Conservation (phyloP, 2,888 invertebrate genomes). For the Aproaerema taeniolella region DNA sequence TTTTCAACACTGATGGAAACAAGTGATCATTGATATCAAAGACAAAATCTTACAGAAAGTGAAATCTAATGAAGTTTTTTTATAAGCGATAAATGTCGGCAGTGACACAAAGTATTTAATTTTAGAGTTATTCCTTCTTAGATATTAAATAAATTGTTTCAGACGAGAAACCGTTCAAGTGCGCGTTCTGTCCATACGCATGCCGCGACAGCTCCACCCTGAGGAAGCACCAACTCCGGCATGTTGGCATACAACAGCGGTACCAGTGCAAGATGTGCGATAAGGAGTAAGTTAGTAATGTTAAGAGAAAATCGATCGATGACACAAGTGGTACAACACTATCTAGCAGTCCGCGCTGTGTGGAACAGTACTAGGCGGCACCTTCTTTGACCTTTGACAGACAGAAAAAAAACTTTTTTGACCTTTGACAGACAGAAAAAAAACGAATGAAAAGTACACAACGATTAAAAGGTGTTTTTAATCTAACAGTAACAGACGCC, state of each 20-base stretch:
- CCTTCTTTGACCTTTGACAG: neutral
- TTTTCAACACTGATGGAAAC: too few relatives aligned
- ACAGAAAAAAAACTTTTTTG: neutral
- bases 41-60: too few relatives aligned
- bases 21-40: too few relatives aligned
- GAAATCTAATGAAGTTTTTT: too few relatives aligned
- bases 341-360: too few relatives aligned
- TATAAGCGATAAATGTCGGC: too few relatives aligned
- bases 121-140: too few relatives aligned
- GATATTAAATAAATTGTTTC: too few relatives aligned
- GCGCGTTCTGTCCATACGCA: constrained; percentile 49
- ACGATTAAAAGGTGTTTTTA: neutral
- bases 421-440: neutral
- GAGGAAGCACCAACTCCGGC: constrained; percentile 42
- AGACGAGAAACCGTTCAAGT: constrained; percentile 55
- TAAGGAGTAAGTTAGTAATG: constrained; percentile 30
- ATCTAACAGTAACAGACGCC: neutral
- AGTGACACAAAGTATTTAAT: too few relatives aligned
- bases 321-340: too few relatives aligned
- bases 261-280: constrained; percentile 41
- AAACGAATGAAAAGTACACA: neutral
- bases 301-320: too few relatives aligned
- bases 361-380: neutral
- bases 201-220: constrained; percentile 55
- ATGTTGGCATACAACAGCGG: constrained; percentile 33